Evolutionary conservation across 1,140 invertebrate genomes (phyloP), one percentile per base, ranked within the genome.

Genomic region (Drosophila truncata): DNA sequence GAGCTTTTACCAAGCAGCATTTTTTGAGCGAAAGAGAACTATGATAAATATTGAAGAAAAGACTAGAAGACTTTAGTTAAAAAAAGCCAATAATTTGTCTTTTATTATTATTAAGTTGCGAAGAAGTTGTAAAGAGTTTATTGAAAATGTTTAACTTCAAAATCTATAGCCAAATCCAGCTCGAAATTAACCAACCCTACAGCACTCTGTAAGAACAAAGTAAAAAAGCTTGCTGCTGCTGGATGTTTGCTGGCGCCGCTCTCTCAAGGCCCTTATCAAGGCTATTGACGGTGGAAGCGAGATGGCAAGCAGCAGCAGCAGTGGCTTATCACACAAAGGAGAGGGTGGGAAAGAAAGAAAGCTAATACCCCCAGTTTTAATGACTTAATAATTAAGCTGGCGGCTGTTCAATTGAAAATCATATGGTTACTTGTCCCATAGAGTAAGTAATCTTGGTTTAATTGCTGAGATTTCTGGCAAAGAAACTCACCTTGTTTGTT

Each of bases 181-280:
- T 62, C 1, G 5, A 4, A 18, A 62, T 42, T 33, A 1, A 8
- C 16, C 27, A 42, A 16, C 2, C 1, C 13, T 29, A 8, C 62
- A 33, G 16, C 37, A 18, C 25, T 63, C 2, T 23, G 13, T 2
- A 66, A 66, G 46, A 64, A 69, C 46, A 39, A 69, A 52, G 61
- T 20, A 4, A 27, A 66, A 66, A 69, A 69, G 66, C 66, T 52
- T 47, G 20, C 9, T 18, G 20, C 9, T 18, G 47, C 33, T 33
- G 61, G 14, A 75, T 74, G 73, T 76, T 77, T 76, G 71, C 37
- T 75, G 62, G 72, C 49, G 55, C 59, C 41, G 42, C 25, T 39
- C 42, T 74, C 60, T 65, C 74, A 77, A 77, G 74, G 74, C 73
- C 47, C 74, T 77, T 77, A 77, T 69, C 74, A 77, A 77, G 74